These are phyloP conservation scores for Leptinotarsa lineolata DNA, from an alignment of 1,140 invertebrate species.

Conservation along the genomic window DNA sequence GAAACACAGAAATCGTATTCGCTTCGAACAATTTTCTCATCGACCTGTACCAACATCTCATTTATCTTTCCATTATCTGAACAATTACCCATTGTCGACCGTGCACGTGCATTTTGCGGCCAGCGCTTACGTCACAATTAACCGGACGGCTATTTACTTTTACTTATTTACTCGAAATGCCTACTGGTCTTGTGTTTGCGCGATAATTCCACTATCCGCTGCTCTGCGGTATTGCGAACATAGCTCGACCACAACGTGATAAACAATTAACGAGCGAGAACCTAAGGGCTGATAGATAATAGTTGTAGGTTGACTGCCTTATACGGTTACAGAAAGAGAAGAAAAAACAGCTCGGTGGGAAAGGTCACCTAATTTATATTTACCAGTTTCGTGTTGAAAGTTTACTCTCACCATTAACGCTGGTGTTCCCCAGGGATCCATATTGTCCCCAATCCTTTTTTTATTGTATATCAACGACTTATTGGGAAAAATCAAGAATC, in stretches of 20 bases:
- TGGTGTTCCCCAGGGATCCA: no score
- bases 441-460: no score
- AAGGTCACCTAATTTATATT: no score
- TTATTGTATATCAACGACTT: no score
- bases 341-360: no score
- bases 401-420: no score
- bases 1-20: no score
- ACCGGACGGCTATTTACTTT: conserved; percentile 13
- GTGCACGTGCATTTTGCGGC: conserved; percentile 1
- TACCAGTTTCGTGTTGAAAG: no score
- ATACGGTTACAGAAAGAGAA: no score
- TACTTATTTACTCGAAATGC: conserved; percentile 21
- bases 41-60: not conserved
- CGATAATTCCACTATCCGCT: conserved; percentile 5
- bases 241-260: not conserved
- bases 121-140: not conserved
- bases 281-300: not conserved
- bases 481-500: no score
- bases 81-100: conserved; percentile 2
- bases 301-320: not conserved
- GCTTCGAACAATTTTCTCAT: no score
- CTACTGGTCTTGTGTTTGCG: conserved; percentile 3
- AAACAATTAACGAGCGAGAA: not conserved
- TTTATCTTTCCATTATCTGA: conserved; percentile 1
- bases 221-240: not conserved